Percentiles rank a stretch among this genome's conserved stretches.
These are phyloP conservation scores for Brachylomia viminalis DNA, from an alignment of 2,888 invertebrate genomes.

Conservation along the genomic window DNA sequence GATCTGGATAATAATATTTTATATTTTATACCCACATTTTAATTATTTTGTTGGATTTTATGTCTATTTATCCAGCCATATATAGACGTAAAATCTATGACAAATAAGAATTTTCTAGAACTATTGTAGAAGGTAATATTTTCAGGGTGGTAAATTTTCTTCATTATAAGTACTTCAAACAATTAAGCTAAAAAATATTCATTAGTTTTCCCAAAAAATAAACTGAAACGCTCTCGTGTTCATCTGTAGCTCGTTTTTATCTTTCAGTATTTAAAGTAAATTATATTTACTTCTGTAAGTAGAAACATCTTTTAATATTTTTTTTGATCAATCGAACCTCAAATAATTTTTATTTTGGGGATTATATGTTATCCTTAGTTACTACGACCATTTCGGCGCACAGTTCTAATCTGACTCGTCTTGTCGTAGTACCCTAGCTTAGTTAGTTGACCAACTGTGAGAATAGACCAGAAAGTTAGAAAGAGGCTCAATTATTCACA, in stretches of 20 bases:
- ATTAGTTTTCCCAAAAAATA: not conserved
- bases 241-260: not conserved
- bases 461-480: too few species aligned
- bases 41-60: conserved; percentile 53
- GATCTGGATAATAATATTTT: conserved; percentile 8
- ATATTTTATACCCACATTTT: conserved; percentile 20
- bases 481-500: too few species aligned
- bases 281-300: not conserved
- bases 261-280: not conserved
- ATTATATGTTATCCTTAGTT: not conserved
- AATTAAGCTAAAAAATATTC: not conserved
- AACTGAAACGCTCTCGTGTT: not conserved
- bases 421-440: too few species aligned
- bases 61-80: conserved; percentile 76
- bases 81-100: conserved; percentile 69
- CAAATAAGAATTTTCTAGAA: not conserved
- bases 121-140: not conserved
- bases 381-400: too few species aligned
- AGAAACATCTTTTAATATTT: not conserved
- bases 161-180: not conserved
- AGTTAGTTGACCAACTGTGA: too few species aligned
- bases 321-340: not conserved
- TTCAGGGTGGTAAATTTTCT: not conserved
- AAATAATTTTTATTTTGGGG: not conserved
- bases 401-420: too few species aligned